A percentile compares a stretch with the other conserved stretches of the same genome.
Evolutionary conservation across 2,888 invertebrate species (phyloP).

Genomic region (Hydraecia micacea): DNA sequence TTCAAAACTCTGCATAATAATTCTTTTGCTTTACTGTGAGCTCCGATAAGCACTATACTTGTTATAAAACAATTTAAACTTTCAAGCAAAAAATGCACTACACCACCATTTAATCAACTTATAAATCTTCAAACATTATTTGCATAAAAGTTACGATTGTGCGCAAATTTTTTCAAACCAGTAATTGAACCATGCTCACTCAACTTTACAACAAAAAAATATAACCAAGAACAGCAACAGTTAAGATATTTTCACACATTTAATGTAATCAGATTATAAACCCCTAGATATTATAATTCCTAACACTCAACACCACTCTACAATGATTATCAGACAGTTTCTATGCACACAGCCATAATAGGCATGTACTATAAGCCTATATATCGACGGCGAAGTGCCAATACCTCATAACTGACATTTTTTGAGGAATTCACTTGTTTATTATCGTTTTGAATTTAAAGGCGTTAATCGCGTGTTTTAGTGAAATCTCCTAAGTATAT

Average conservation of each 20-base stretch:
- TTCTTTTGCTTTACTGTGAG: background rate
- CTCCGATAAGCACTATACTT: slow-evolving; percentile 13
- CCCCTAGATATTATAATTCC: slow-evolving; percentile 69
- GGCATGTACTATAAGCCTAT: slow-evolving; percentile 72
- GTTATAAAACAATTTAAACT: slow-evolving; percentile 35
- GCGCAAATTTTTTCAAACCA: slow-evolving; percentile 34
- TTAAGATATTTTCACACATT: slow-evolving; percentile 46
- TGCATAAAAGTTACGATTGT: slow-evolving; percentile 32
- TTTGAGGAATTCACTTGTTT: too few species aligned
- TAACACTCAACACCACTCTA: slow-evolving; percentile 73
- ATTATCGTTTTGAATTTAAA: too few species aligned
- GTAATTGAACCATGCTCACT: slow-evolving; percentile 8
- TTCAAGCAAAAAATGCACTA: slow-evolving; percentile 24
- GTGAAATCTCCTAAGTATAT: too few species aligned
- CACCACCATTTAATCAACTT: slow-evolving; percentile 27
- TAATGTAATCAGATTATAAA: slow-evolving; percentile 67
- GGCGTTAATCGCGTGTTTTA: too few species aligned
- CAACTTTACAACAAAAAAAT: slow-evolving; percentile 33
- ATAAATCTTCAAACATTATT: slow-evolving; percentile 30
- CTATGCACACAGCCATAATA: slow-evolving; percentile 75
- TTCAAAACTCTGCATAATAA: background rate
- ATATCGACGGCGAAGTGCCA: too few species aligned
- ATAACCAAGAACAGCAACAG: slow-evolving; percentile 25
- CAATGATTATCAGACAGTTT: slow-evolving; percentile 80
- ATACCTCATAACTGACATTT: too few species aligned